These are phyloP conservation scores for Mythimna vitellina DNA, from an alignment of 2,888 invertebrate genomes.

Conservation along the genomic window DNA sequence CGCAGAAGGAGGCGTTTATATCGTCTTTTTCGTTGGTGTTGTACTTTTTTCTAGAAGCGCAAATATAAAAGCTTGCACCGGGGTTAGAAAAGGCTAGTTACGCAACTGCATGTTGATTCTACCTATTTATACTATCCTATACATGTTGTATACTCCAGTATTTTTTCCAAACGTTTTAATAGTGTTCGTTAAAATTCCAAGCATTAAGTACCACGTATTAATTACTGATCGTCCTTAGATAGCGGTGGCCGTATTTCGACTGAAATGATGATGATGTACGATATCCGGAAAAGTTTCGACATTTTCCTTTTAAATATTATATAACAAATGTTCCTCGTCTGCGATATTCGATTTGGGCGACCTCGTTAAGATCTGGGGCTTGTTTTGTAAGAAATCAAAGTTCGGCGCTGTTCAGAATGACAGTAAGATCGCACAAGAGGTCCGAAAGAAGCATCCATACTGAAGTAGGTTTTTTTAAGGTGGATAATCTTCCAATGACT, in stretches of 20 bases:
- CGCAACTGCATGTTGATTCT: too few species aligned
- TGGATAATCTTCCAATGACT: too few species aligned
- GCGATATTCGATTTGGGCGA: conserved; percentile 12
- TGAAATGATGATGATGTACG: not conserved
- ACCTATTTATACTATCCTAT: not conserved
- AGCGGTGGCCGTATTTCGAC: too few species aligned
- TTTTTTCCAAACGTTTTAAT: conserved; percentile 12
- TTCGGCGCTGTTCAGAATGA: conserved; percentile 8
- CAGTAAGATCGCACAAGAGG: not conserved
- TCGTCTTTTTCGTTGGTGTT: too few species aligned
- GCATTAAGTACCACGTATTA: conserved; percentile 25
- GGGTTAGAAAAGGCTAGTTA: too few species aligned
- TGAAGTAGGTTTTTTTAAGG: not conserved
- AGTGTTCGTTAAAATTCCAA: conserved; percentile 18
- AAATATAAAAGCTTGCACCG: too few species aligned
- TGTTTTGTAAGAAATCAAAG: conserved; percentile 30
- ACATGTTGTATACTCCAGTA: not conserved
- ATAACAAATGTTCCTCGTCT: conserved; percentile 27
- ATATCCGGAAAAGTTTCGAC: conserved; percentile 24
- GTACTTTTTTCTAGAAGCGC: too few species aligned
- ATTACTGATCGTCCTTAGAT: conserved; percentile 26
- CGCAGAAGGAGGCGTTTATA: too few species aligned
- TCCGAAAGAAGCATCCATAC: not conserved
- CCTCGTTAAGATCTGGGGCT: conserved; percentile 30
- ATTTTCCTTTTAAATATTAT: conserved; percentile 40